These are phyloP conservation scores for Drosophila watanabei DNA, from an alignment of 1,140 invertebrate species.

Conservation along the genomic window DNA sequence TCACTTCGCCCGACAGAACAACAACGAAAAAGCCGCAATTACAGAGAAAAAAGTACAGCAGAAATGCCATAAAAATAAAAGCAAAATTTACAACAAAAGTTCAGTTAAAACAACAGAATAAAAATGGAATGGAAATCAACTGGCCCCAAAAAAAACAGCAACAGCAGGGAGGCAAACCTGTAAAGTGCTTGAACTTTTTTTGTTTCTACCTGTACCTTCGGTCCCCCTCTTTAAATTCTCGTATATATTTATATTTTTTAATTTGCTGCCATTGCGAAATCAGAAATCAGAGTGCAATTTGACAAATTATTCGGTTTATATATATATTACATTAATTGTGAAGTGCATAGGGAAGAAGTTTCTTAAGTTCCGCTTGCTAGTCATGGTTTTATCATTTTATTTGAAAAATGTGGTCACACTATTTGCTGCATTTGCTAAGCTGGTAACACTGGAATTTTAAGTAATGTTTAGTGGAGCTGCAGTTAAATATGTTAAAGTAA, in stretches of 20 bases:
- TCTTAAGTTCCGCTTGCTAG: neutral
- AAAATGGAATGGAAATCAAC: conserved; percentile 54
- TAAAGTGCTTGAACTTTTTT: conserved; percentile 77
- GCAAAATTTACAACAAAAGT: conserved; percentile 37
- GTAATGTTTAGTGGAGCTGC: no score
- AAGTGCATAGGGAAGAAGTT: neutral
- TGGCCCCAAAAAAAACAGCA: conserved; percentile 25
- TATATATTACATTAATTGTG: neutral
- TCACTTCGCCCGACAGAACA: conserved; percentile 8
- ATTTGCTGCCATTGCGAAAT: neutral
- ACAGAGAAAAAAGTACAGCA: conserved; percentile 31
- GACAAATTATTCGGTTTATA: neutral
- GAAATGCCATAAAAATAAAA: conserved; percentile 44
- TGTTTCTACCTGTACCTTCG: conserved; percentile 15
- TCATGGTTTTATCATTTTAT: neutral
- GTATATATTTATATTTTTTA: conserved; percentile 38
- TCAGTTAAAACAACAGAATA: conserved; percentile 42
- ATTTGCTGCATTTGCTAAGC: neutral
- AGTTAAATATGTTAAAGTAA: neutral
- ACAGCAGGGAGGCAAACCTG: conserved; percentile 47
- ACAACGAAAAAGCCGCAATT: conserved; percentile 30
- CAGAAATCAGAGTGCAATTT: conserved; percentile 8
- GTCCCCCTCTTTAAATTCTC: conserved; percentile 48
- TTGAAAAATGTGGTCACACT: neutral
- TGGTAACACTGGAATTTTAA: neutral